Evolutionary conservation across 2,888 invertebrate genomes (phyloP).

Genomic region (Cheilosia pagana): DNA sequence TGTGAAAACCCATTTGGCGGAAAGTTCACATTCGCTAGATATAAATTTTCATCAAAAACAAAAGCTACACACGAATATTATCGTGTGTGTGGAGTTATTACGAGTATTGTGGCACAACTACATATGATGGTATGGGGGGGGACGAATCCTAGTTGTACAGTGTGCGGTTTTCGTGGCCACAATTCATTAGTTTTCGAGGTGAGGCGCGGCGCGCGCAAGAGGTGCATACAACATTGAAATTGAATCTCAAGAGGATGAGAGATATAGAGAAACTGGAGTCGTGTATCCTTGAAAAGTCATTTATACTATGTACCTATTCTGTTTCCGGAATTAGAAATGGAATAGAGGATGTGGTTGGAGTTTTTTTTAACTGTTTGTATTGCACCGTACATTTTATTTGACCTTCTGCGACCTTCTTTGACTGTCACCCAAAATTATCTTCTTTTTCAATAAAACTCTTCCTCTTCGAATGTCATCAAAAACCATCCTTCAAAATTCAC

Average conservation of each 20-base stretch:
- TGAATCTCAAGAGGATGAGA: constrained; percentile 38
- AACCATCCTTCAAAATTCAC: too few relatives aligned
- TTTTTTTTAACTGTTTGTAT: not conserved
- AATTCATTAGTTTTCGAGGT: constrained; percentile 52
- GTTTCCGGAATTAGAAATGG: constrained; percentile 50
- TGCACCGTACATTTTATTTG: too few relatives aligned
- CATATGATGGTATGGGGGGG: not conserved
- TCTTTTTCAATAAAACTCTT: too few relatives aligned
- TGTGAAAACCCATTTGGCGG: constrained; percentile 37
- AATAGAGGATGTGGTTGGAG: not conserved
- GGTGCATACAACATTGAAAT: constrained; percentile 45
- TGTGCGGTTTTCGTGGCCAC: constrained; percentile 50
- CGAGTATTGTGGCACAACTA: constrained; percentile 5
- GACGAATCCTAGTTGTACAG: not conserved
- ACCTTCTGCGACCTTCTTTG: too few relatives aligned
- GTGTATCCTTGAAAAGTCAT: constrained; percentile 63
- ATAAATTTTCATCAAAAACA: constrained; percentile 37
- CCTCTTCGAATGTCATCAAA: too few relatives aligned
- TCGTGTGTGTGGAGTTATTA: not conserved
- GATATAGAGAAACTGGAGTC: not conserved
- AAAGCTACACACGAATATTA: constrained; percentile 13
- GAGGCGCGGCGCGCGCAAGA: not conserved
- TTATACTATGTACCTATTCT: constrained; percentile 29
- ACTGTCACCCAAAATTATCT: too few relatives aligned
- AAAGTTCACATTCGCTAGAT: constrained; percentile 46